Evolutionary conservation across 2,113 vertebrate genomes (phyloP).

Genomic region (Centropristis striata): DNA sequence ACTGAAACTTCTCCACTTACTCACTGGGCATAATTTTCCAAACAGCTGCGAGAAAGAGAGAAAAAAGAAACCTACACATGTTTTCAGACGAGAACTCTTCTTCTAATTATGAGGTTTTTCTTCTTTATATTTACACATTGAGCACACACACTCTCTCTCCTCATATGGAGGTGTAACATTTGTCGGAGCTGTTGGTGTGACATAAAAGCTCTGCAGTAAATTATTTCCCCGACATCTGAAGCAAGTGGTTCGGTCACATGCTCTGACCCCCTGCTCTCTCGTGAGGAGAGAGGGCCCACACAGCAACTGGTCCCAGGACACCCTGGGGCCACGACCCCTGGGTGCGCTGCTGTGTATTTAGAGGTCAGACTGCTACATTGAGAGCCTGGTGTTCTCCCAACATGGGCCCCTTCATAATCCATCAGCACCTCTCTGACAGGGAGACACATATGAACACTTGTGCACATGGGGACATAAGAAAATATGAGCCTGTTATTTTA

Average conservation of each 20-base stretch:
- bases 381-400: constrained; percentile 22
- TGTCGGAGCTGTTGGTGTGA: constrained; percentile 48
- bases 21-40: constrained; percentile 4
- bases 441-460: background rate
- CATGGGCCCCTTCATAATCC: constrained; percentile 30
- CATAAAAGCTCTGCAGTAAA: constrained; percentile 47
- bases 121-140: background rate
- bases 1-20: constrained; percentile 31
- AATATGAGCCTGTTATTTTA: background rate
- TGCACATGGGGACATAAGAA: background rate
- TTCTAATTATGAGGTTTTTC: background rate
- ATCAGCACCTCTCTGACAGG: constrained; percentile 30
- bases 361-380: constrained; percentile 41
- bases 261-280: constrained; percentile 17
- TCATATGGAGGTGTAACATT: constrained; percentile 15
- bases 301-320: constrained; percentile 72
- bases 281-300: constrained; percentile 25
- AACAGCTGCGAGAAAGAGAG: constrained; percentile 34
- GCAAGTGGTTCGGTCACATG: constrained; percentile 63
- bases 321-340: constrained; percentile 43
- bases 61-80: background rate
- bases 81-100: background rate
- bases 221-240: constrained; percentile 55
- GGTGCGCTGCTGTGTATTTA: constrained; percentile 55
- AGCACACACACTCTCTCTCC: background rate